phyloP scores from a whole-genome alignment of 2,113 vertebrate genomes.

The Pithys albifrons region DNA sequence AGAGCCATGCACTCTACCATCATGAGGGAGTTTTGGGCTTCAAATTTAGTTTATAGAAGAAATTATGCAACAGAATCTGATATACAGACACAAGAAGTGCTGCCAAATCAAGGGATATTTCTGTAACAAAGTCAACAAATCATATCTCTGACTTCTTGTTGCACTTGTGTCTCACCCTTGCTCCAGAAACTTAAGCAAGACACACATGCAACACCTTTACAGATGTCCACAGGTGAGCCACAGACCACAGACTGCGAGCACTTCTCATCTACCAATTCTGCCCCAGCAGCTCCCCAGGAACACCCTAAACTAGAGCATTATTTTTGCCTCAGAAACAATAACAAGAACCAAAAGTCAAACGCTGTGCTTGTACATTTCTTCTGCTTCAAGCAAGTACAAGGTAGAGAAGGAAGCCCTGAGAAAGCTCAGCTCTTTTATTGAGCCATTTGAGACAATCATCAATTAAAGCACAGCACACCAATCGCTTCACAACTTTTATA shows the following conservation, averaged over 20 bases:
- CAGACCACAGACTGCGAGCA: not conserved
- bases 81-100: not conserved
- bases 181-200: not conserved
- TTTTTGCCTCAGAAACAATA: not conserved
- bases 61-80: fast-evolving
- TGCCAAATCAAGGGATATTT: not conserved
- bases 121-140: not conserved
- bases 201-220: not conserved
- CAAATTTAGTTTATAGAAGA: not conserved
- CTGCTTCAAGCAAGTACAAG: not conserved
- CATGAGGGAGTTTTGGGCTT: not conserved
- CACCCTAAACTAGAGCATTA: not conserved
- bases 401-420: not conserved
- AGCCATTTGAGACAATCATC: not conserved
- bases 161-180: not conserved
- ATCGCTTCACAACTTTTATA: not conserved
- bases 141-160: not conserved
- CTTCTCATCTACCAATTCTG: not conserved
- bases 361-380: not conserved
- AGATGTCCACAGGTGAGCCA: not conserved
- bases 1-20: not conserved
- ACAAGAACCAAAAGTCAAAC: not conserved
- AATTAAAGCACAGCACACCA: not conserved
- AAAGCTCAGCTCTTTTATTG: not conserved
- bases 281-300: not conserved